These are phyloP conservation scores for Enteromius fasciolatus DNA, from an alignment of 2,797 vertebrate genomes.

Conservation along the genomic window DNA sequence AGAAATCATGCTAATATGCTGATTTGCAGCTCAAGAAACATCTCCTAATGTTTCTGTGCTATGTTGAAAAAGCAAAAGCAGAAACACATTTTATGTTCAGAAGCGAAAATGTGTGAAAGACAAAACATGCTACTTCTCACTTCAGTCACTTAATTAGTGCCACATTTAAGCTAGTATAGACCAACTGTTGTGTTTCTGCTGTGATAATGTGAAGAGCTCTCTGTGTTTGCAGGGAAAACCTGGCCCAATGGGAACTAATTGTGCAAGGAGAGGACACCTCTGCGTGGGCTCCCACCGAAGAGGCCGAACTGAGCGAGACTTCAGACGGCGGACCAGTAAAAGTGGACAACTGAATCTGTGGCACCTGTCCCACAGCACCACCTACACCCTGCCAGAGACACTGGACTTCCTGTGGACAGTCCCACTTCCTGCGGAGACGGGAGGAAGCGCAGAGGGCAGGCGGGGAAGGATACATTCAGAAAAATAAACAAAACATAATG, in stretches of 20 bases:
- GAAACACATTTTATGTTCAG: not conserved
- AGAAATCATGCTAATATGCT: not conserved
- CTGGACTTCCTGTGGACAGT: conserved; percentile 62
- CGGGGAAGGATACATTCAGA: conserved; percentile 70
- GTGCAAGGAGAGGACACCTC: conserved; percentile 83
- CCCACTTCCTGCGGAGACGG: conserved; percentile 61
- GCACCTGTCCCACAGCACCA: conserved; percentile 61
- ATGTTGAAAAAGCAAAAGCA: not conserved
- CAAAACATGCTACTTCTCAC: not conserved
- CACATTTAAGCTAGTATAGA: not conserved
- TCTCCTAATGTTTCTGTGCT: not conserved
- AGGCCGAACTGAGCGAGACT: conserved; percentile 64
- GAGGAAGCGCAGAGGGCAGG: conserved; percentile 62
- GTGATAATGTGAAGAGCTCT: not conserved
- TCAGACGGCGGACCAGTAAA: conserved; percentile 83
- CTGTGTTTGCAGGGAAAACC: conserved; percentile 85
- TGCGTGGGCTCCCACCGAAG: conserved; percentile 69
- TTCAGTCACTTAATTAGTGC: not conserved
- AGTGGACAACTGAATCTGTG: conserved; percentile 84
- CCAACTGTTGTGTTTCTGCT: conserved; percentile 28
- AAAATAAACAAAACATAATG: conserved; percentile 70
- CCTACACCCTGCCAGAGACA: conserved; percentile 60
- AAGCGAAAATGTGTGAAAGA: not conserved
- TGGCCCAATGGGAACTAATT: conserved; percentile 94
- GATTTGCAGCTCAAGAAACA: not conserved